Percentiles rank a stretch among this genome's conserved stretches.
Conservation (phyloP, 2,888 invertebrate genomes). For the Spodoptera picta region DNA sequence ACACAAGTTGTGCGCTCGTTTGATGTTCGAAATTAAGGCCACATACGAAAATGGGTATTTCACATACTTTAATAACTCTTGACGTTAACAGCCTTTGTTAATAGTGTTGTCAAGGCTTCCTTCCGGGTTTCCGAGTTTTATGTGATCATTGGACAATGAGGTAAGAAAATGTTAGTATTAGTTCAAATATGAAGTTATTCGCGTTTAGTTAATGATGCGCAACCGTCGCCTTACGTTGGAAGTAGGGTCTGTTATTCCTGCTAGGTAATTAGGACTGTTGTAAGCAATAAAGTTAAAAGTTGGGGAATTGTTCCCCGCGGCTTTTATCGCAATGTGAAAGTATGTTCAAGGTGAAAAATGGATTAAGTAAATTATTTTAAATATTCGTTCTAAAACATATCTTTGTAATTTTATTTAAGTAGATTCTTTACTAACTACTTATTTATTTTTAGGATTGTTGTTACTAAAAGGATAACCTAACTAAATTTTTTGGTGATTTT, state of each 20-base stretch:
- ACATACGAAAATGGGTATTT: constrained; percentile 68
- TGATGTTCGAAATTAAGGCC: constrained; percentile 71
- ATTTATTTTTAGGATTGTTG: too few relatives aligned
- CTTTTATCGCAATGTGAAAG: constrained; percentile 55
- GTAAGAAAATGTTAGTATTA: constrained; percentile 10
- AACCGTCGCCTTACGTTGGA: constrained; percentile 51
- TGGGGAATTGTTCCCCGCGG: constrained; percentile 64
- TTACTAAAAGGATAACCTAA: too few relatives aligned
- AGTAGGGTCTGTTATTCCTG: constrained; percentile 56
- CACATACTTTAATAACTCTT: constrained; percentile 64
- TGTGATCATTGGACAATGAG: constrained; percentile 10
- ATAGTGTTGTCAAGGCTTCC: constrained; percentile 50
- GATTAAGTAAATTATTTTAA: constrained; percentile 43
- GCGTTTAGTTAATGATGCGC: constrained; percentile 45
- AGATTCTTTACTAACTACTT: too few relatives aligned
- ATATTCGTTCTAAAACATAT: constrained; percentile 22
- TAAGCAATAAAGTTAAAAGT: constrained; percentile 67
- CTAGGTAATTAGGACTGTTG: constrained; percentile 64
- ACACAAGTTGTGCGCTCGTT: constrained; percentile 72
- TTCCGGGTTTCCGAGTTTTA: constrained; percentile 21
- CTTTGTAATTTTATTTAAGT: background rate
- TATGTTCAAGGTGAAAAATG: constrained; percentile 51
- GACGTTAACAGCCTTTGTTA: constrained; percentile 49
- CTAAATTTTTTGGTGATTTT: too few relatives aligned
- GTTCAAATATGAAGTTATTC: constrained; percentile 34